phyloP scores from a whole-genome alignment of 2,797 vertebrate genomes.

The Sternarchorhynchus goeldii region DNA sequence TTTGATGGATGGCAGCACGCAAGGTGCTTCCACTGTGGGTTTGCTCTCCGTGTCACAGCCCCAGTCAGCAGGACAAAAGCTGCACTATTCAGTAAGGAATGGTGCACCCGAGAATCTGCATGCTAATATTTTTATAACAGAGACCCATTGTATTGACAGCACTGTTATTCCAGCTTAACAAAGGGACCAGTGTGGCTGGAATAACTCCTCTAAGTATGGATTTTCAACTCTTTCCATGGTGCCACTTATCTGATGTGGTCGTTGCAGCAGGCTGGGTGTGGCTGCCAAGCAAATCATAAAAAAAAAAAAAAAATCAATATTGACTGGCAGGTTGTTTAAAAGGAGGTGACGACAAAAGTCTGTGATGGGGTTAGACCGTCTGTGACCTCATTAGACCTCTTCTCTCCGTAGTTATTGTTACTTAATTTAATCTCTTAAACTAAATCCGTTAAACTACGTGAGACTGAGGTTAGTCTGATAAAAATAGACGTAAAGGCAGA shows the following conservation, averaged over 20 bases:
- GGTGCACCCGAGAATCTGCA: constrained; percentile 87
- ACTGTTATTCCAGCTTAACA: constrained; percentile 83
- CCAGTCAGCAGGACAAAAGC: constrained; percentile 74
- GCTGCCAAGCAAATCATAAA: background rate
- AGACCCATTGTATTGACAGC: constrained; percentile 82
- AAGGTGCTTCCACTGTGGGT: background rate
- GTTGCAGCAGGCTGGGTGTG: constrained; percentile 40
- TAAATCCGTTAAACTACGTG: too few species aligned
- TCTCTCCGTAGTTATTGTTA: too few species aligned
- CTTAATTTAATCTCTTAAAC: too few species aligned
- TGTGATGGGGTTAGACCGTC: too few species aligned
- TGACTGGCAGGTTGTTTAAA: too few species aligned
- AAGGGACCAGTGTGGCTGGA: constrained; percentile 79
- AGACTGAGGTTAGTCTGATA: too few species aligned
- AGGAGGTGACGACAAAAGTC: too few species aligned
- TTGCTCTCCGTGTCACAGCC: constrained; percentile 71
- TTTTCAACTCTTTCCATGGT: constrained; percentile 67
- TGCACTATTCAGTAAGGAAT: constrained; percentile 79
- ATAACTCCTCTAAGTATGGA: constrained; percentile 82
- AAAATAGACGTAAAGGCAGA: too few species aligned
- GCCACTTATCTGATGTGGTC: constrained; percentile 72
- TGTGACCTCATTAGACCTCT: too few species aligned
- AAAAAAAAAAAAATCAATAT: too few species aligned
- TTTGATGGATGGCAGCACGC: too few species aligned
- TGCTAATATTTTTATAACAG: constrained; percentile 86